Evolutionary conservation across 2,113 vertebrate species (phyloP).

Genomic region (Numida meleagris): DNA sequence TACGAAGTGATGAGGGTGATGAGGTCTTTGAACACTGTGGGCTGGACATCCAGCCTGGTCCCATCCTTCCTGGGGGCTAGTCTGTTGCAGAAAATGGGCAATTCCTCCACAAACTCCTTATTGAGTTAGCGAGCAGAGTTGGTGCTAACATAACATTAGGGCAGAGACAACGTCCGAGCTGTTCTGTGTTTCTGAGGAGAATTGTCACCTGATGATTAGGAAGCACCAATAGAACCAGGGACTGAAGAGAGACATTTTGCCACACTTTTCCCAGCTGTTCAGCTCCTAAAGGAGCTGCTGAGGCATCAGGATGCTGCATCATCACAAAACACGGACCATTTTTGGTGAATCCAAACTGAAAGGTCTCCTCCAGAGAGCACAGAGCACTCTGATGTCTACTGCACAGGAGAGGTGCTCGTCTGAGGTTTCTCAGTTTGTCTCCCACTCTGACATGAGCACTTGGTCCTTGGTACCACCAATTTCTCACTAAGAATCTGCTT

Average conservation of each 20-base stretch:
- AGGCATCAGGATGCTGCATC: not conserved
- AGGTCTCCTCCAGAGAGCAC: not conserved
- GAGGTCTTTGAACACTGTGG: not conserved
- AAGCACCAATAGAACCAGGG: not conserved
- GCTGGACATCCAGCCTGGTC: not conserved
- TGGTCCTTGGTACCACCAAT: not conserved
- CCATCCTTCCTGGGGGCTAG: not conserved
- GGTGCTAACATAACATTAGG: not conserved
- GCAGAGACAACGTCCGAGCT: not conserved
- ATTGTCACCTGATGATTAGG: not conserved
- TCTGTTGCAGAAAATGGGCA: not conserved
- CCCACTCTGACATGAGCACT: not conserved
- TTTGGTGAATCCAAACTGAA: not conserved
- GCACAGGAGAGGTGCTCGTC: not conserved
- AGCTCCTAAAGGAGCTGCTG: not conserved
- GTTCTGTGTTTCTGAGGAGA: not conserved
- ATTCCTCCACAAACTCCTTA: not conserved
- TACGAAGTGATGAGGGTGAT: not conserved
- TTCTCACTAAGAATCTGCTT: not conserved
- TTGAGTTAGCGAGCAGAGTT: not conserved
- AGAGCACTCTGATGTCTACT: not conserved
- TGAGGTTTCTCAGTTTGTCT: not conserved
- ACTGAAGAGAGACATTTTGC: not conserved
- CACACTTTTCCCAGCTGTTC: not conserved
- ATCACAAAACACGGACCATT: rapidly evolving